Conservation (phyloP, 2,113 vertebrate species). For the Amia ocellicauda region DNA sequence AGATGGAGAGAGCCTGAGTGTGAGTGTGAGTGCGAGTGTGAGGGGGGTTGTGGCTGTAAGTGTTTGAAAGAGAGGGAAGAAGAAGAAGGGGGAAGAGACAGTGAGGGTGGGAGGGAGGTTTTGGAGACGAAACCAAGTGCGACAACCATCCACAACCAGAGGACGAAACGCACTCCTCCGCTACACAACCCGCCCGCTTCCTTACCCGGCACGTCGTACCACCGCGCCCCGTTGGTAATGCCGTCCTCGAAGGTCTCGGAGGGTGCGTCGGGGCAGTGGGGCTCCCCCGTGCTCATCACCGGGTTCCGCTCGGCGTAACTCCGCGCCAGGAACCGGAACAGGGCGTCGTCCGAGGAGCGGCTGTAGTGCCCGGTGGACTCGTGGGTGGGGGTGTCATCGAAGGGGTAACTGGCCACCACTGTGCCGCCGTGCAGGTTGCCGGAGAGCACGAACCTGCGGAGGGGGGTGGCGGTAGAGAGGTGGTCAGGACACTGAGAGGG, state of each 20-base stretch:
- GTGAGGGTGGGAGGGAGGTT: background rate
- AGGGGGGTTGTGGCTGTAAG: constrained; percentile 4
- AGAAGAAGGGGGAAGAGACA: background rate
- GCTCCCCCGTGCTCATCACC: constrained; percentile 85
- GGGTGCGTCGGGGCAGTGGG: constrained; percentile 68
- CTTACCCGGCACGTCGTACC: constrained; percentile 93
- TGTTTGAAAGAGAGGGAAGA: background rate
- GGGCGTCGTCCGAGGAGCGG: constrained; percentile 78
- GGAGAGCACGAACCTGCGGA: constrained; percentile 87
- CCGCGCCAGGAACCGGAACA: constrained; percentile 83
- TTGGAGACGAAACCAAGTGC: background rate
- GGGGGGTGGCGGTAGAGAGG: background rate
- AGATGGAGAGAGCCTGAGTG: too few relatives aligned
- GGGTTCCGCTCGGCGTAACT: constrained; percentile 84
- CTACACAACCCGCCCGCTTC: too few relatives aligned
- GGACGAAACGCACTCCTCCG: background rate
- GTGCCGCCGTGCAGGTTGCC: constrained; percentile 93
- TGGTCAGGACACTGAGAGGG: too few relatives aligned
- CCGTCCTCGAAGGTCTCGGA: constrained; percentile 81
- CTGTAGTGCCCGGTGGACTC: constrained; percentile 72
- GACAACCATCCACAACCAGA: background rate
- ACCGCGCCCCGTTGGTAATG: constrained; percentile 89
- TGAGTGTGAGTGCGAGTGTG: too few relatives aligned
- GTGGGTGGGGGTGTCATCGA: constrained; percentile 82
- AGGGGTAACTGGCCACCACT: constrained; percentile 95